These are phyloP conservation scores for Acrobeloides nanus DNA, from an alignment of 2,888 invertebrate species.

Conservation along the genomic window DNA sequence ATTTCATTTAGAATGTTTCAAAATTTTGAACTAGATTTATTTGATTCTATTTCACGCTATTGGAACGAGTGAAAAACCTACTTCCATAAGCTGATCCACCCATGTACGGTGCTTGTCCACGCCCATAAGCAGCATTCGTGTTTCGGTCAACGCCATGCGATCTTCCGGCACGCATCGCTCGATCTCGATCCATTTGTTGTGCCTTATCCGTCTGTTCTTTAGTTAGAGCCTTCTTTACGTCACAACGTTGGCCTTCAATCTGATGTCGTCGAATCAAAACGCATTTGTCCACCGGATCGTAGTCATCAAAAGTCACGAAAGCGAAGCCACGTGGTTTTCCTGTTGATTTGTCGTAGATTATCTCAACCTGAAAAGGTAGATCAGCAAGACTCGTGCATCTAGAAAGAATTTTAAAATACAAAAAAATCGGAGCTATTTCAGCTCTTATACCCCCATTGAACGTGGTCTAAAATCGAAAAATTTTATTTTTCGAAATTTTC, in stretches of 20 bases:
- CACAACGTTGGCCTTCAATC: constrained; percentile 48
- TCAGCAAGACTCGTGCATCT: too few relatives aligned
- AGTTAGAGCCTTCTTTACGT: constrained; percentile 52
- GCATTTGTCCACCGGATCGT: constrained; percentile 54
- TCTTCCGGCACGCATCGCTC: constrained; percentile 24
- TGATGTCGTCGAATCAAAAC: constrained; percentile 33
- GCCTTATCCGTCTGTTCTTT: constrained; percentile 49
- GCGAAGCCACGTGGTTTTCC: constrained; percentile 53
- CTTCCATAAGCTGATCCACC: too few relatives aligned
- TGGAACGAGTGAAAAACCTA: too few relatives aligned
- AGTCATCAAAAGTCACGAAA: constrained; percentile 53
- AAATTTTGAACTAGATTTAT: too few relatives aligned
- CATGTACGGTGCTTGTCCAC: too few relatives aligned
- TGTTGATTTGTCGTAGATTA: constrained; percentile 51
- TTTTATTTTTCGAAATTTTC: too few relatives aligned
- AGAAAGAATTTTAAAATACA: constrained; percentile 4
- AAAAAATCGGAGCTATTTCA: too few relatives aligned
- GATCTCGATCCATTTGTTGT: constrained; percentile 31
- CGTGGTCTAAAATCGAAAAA: too few relatives aligned
- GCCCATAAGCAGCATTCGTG: too few relatives aligned
- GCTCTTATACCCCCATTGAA: too few relatives aligned
- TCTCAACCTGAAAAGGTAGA: constrained; percentile 32
- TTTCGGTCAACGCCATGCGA: constrained; percentile 20
- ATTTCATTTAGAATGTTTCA: too few relatives aligned
- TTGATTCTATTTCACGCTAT: too few relatives aligned